Evolutionary conservation across 2,797 vertebrate genomes (phyloP), one percentile per base, ranked within the genome.

Genomic region (Bovichtus variegatus): DNA sequence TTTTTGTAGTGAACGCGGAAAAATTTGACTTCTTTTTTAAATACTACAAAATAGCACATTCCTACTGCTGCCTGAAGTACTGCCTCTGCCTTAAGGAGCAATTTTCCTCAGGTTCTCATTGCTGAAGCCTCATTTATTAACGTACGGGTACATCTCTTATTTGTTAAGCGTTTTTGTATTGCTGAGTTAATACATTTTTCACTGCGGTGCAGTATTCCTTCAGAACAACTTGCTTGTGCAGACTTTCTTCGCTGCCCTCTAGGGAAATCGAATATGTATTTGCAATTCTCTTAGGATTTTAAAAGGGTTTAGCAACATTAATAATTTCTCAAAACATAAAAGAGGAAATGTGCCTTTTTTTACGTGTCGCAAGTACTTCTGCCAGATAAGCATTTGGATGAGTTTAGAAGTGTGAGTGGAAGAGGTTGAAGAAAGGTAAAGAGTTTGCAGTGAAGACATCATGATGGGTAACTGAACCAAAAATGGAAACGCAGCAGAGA

Each of bases 291-390:
- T 72, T 60, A 80, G 84, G 91, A 88, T 85, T 91, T 87, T 76
- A 83, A 89, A 91, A 91, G 84, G 83, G 64, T 92, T 92, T 89
- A 92, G 92, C 76, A 82, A 91, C 92, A 94, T 94, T 91, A 94
- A 92, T 93, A 93, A 94, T 93, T 93, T 93, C 87, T 90, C 49
- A 87, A 90, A 91, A 88, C 89, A 92, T 91, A 87, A 91, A 92
- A 90, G 80, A 83, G 60, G 72, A 76, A 87, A 77, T 79, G 76
- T 78, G 64, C 74, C 57, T 81, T 90, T 90, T 82, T 84, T 43
- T 27, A 85, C 90, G 63, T 86, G 72, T 70, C 58, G 43, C 61
- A 80, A 86, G 61, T 54, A 59, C 72, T 88, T 87, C n/a, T 85
- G 82, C 78, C 73, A 70, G 78, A 91, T 87, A 89, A 87, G 87